Base-by-base conservation (phyloP, 2,888 invertebrate genomes). In the Suillia variegata region DNA sequence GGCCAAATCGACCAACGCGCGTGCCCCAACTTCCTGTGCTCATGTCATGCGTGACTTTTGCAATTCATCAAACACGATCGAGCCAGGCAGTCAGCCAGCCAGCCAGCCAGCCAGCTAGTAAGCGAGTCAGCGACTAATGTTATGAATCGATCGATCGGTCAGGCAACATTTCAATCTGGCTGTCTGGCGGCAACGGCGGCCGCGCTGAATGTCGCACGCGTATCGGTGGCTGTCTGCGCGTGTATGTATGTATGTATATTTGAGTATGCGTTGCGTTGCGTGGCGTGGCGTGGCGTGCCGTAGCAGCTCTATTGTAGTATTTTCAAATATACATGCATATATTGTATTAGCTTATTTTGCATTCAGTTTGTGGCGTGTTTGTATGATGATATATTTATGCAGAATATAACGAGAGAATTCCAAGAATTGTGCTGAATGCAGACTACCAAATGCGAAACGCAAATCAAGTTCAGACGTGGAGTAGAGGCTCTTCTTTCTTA, bases 21-120 rank as follows among this genome's bases (percentile, higher is more conserved):
- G 72, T 73, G 72, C 73, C 74, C 73, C 70, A 65, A 72, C 74
- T 74, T 72, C 55, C 55, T 55, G 55, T 50, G 63, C 63, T 56
- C 60, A 65, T 67, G 65, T 50, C 63, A 70, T 74, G 71, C 74
- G 74, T 74, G 74, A 68, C 74, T 69, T 52, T 48, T 42, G 33
- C 47, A 33, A 57, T 51, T 52, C 57, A 56, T 50, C 38, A 56
- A 56, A 55, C 66, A 62, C 51, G 61, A 55, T 57, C 55, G 53
- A 52, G n/a, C n/a, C n/a, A n/a, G n/a, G n/a, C n/a, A 15, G 50
- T 26, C 50, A 13, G 34, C 33, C 22, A 20, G n/a, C n/a, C n/a
- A n/a, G n/a, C n/a, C n/a, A n/a, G n/a, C n/a, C n/a, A n/a, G n/a
- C 12, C 20, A 38, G n/a, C 6, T n/a, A 5, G 6, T n/a, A 15